phyloP scores from a whole-genome alignment of 2,888 invertebrate genomes.

The Patella caerulea region DNA sequence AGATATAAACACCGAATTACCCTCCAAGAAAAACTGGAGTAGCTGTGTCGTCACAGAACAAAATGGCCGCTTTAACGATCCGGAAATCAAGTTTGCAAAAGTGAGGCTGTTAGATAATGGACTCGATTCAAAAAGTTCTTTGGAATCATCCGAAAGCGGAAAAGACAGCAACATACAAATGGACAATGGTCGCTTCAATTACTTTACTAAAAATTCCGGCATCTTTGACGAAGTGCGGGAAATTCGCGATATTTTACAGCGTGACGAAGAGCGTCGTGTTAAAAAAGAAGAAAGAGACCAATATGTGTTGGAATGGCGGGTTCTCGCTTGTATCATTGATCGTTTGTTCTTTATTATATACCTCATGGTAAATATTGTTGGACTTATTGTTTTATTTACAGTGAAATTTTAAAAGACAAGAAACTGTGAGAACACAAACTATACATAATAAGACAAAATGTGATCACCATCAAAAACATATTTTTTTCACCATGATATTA shows the following conservation, averaged over 20 bases:
- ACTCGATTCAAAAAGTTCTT: constrained; percentile 35
- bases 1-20: constrained; percentile 27
- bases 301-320: constrained; percentile 62
- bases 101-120: constrained; percentile 54
- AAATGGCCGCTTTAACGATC: constrained; percentile 32
- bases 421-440: no score
- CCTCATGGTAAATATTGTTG: constrained; percentile 56
- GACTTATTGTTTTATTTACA: constrained; percentile 59
- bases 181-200: constrained; percentile 1
- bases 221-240: constrained; percentile 51
- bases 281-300: constrained; percentile 54
- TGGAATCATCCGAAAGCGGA: background rate
- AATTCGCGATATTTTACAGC: constrained; percentile 61
- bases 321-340: constrained; percentile 65
- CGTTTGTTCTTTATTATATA: constrained; percentile 63
- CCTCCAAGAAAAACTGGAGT: constrained; percentile 31
- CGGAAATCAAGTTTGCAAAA: constrained; percentile 45
- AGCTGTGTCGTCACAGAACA: constrained; percentile 20
- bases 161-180: background rate
- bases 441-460: no score
- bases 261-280: constrained; percentile 55
- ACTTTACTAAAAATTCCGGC: background rate
- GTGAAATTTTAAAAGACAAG: constrained; percentile 22
- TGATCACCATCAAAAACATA: no score
- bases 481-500: no score